Conservation (phyloP, 2,888 invertebrate genomes). For the Argyra leucocephala region DNA sequence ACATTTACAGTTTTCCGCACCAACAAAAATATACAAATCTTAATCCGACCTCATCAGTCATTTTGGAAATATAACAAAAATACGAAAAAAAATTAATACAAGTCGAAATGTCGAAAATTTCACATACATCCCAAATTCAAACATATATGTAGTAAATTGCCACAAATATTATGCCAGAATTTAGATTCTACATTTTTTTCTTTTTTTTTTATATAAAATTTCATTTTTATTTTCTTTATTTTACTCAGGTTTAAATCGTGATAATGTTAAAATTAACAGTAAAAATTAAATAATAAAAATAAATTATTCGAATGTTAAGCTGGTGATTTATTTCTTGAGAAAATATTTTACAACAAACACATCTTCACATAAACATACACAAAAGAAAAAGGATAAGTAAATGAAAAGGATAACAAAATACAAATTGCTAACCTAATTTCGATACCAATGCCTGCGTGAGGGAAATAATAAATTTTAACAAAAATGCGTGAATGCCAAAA, state of each 20-base stretch:
- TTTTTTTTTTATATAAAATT: neutral
- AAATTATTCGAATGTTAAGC: slow-evolving; percentile 6
- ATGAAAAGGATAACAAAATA: neutral
- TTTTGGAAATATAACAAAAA: too few species aligned
- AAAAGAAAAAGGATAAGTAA: neutral
- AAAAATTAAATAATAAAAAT: slow-evolving; percentile 6
- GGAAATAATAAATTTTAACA: slow-evolving; percentile 6
- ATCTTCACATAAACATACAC: neutral
- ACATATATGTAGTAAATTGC: neutral
- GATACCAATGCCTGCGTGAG: slow-evolving; percentile 1
- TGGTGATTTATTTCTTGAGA: slow-evolving; percentile 1
- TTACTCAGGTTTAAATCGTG: neutral
- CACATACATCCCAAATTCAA: too few species aligned
- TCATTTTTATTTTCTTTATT: neutral
- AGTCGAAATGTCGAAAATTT: too few species aligned
- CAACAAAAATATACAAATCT: too few species aligned
- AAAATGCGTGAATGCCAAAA: neutral
- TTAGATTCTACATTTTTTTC: neutral
- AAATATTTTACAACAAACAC: neutral
- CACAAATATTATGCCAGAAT: neutral
- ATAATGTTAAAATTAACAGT: neutral
- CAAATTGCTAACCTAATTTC: slow-evolving; percentile 6
- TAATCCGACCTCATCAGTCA: too few species aligned
- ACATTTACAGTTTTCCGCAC: too few species aligned
- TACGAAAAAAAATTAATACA: too few species aligned